These are phyloP conservation scores for Saimiri boliviensis DNA, from an alignment of 2,113 vertebrate species.

Conservation along the genomic window DNA sequence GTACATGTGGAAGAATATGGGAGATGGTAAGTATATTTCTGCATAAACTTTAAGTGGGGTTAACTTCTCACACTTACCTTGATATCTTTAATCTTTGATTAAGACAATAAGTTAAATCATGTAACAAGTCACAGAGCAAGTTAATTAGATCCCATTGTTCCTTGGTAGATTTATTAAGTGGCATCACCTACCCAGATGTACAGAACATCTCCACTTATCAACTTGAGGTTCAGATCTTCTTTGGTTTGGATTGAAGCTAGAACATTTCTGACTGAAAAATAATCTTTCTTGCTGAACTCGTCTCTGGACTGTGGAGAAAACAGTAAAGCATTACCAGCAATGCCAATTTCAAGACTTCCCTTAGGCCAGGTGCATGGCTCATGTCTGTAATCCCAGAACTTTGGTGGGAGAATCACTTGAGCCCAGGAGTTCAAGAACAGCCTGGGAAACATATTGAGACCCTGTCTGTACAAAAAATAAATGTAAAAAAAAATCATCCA, in stretches of 20 bases:
- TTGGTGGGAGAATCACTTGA: too few species aligned
- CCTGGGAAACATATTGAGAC: too few species aligned
- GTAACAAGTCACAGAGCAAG: background rate
- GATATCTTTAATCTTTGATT: background rate
- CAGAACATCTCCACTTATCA: conserved; percentile 82
- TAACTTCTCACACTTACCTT: background rate
- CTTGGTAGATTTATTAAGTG: background rate
- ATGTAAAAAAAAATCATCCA: too few species aligned
- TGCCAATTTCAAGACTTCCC: conserved; percentile 70
- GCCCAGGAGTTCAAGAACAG: too few species aligned
- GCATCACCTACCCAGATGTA: conserved; percentile 81
- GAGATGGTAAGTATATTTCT: background rate
- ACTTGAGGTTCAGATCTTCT: conserved; percentile 83
- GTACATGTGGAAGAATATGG: background rate
- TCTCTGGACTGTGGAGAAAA: background rate
- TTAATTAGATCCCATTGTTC: background rate
- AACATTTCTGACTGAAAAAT: background rate
- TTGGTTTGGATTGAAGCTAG: conserved; percentile 72
- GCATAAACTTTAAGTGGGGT: background rate
- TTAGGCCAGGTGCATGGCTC: conserved; percentile 27
- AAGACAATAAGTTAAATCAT: background rate
- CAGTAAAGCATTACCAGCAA: fast-evolving
- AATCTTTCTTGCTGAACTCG: background rate
- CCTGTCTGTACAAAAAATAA: too few species aligned
- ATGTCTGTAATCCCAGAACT: too few species aligned